These are phyloP conservation scores for Pachyuromys duprasi DNA, from an alignment of 2,797 vertebrate species.

Conservation along the genomic window DNA sequence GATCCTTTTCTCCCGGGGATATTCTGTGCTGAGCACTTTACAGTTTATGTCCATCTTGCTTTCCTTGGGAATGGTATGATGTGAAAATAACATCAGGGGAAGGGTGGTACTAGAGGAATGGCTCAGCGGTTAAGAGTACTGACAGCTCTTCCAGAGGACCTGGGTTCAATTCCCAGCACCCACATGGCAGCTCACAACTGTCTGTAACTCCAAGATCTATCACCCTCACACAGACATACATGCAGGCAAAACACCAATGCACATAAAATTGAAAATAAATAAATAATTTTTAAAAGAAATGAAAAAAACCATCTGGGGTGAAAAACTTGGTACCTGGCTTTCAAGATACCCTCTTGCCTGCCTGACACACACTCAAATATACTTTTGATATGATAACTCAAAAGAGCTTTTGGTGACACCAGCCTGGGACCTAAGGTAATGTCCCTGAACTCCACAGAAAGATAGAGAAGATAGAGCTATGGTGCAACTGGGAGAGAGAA, in stretches of 20 bases:
- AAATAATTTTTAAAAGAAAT: too few relatives aligned
- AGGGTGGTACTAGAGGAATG: too few relatives aligned
- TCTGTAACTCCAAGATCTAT: too few relatives aligned
- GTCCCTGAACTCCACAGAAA: background rate
- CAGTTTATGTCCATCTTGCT: fast-evolving
- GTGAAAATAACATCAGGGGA: fast-evolving
- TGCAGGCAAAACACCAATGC: too few relatives aligned
- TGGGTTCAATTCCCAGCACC: too few relatives aligned
- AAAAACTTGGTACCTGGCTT: background rate
- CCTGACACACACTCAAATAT: fast-evolving
- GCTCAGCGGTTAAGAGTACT: too few relatives aligned
- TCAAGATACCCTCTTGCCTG: background rate
- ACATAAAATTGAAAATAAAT: too few relatives aligned
- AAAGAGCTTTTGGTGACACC: fast-evolving
- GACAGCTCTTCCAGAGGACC: too few relatives aligned
- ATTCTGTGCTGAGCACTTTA: fast-evolving
- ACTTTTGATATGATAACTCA: fast-evolving
- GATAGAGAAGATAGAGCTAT: background rate
- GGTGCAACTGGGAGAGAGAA: fast-evolving
- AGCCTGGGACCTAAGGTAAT: background rate
- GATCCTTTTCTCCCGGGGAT: fast-evolving
- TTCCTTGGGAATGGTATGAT: fast-evolving
- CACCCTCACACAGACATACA: too few relatives aligned
- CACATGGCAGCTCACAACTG: too few relatives aligned
- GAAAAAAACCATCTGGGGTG: too few relatives aligned